These are phyloP conservation scores for Cinara cedri DNA, from an alignment of 2,888 invertebrate species.

Conservation along the genomic window DNA sequence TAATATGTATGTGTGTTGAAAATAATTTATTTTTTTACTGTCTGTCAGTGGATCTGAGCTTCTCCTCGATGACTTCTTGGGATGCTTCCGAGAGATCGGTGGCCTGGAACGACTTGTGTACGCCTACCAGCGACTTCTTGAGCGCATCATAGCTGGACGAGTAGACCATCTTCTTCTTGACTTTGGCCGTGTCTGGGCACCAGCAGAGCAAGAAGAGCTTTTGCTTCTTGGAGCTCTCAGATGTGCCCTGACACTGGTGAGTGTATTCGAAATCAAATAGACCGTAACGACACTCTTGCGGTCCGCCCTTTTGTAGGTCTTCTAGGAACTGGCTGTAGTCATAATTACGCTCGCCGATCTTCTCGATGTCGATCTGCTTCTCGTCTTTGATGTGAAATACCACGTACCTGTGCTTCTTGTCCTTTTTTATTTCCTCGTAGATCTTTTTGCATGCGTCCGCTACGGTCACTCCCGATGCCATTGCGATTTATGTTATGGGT, in stretches of 20 bases:
- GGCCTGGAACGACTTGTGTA: constrained; percentile 88
- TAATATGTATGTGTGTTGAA: constrained; percentile 26
- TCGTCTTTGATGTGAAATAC: constrained; percentile 96
- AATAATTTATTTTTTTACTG: constrained; percentile 41
- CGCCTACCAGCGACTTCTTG: constrained; percentile 94
- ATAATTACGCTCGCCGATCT: constrained; percentile 83
- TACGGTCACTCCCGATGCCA: constrained; percentile 96
- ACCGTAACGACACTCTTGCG: constrained; percentile 96
- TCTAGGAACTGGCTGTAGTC: constrained; percentile 93
- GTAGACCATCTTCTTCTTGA: constrained; percentile 81
- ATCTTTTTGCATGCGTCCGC: constrained; percentile 93
- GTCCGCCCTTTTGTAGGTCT: constrained; percentile 88
- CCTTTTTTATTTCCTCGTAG: constrained; percentile 97
- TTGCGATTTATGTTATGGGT: constrained; percentile 22
- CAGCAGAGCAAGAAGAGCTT: constrained; percentile 97
- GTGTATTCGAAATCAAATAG: constrained; percentile 98
- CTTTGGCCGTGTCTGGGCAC: constrained; percentile 98
- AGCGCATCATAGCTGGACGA: constrained; percentile 96
- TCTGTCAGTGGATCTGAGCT: constrained; percentile 91
- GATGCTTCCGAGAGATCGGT: constrained; percentile 94
- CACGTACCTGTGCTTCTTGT: constrained; percentile 95
- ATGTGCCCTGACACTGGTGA: constrained; percentile 95
- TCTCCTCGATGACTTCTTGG: constrained; percentile 91
- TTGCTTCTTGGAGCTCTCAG: constrained; percentile 96
- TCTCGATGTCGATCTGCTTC: constrained; percentile 94